phyloP scores from a whole-genome alignment of 2,113 vertebrate species.

The Potamarius usumacintae region DNA sequence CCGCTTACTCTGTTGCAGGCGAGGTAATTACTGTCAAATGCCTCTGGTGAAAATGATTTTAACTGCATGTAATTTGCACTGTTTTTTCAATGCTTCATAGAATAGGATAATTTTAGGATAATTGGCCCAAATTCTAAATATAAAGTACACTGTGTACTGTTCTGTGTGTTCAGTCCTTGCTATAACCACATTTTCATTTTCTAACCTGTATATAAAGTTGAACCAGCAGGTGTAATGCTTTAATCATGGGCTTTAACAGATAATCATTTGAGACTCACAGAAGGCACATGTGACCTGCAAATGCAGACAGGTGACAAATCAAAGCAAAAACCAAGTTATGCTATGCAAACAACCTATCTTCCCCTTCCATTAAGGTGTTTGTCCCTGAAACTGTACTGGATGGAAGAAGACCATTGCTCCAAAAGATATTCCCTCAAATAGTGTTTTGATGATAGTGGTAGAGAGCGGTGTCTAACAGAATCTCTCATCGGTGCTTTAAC shows the following conservation, averaged over 20 bases:
- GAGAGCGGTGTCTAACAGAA: not conserved
- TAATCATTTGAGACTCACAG: not conserved
- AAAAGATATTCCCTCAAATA: not conserved
- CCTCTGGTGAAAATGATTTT: not conserved
- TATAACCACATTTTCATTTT: not conserved
- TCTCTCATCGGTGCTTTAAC: not conserved
- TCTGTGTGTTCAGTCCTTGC: not conserved
- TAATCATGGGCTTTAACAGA: not conserved
- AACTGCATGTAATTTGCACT: not conserved
- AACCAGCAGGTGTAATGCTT: not conserved
- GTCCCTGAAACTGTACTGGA: not conserved
- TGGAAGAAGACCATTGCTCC: not conserved
- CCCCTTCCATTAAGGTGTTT: not conserved
- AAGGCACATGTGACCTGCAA: not conserved
- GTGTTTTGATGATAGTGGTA: not conserved
- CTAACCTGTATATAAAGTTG: not conserved
- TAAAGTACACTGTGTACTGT: not conserved
- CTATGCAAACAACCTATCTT: not conserved
- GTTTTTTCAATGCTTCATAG: not conserved
- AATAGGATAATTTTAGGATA: not conserved
- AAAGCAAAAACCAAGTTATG: not conserved
- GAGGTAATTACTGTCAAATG: not conserved
- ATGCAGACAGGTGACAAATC: not conserved
- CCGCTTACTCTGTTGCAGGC: no score
- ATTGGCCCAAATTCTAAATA: not conserved